Percentiles rank a stretch among this genome's conserved stretches.
Conservation (phyloP, 2,113 vertebrate genomes). For the Ancistrus triradiatus region DNA sequence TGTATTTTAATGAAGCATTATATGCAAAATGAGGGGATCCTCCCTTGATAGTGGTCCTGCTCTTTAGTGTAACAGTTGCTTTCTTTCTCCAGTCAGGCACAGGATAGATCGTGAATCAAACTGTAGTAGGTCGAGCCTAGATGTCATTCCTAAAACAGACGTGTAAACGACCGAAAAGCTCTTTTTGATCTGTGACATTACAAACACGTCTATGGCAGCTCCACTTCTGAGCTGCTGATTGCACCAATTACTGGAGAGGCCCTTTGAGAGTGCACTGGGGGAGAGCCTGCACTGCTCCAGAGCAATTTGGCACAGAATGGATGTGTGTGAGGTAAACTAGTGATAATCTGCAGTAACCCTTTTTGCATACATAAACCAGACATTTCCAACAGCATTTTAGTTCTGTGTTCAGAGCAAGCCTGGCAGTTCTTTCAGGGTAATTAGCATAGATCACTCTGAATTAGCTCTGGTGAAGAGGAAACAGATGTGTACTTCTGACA, state of each 20-base stretch:
- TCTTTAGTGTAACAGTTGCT: no score
- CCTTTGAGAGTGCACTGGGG: no score
- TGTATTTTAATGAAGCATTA: no score
- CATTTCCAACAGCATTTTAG: background rate
- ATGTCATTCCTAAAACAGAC: no score
- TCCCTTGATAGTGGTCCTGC: no score
- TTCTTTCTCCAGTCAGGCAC: no score
- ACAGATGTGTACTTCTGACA: slow-evolving; percentile 32
- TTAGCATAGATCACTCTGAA: slow-evolving; percentile 39
- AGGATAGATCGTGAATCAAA: no score
- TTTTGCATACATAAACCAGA: slow-evolving; percentile 2
- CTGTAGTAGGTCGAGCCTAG: no score
- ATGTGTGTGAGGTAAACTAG: slow-evolving; percentile 8
- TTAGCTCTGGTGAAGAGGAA: slow-evolving; percentile 40
- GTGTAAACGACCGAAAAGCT: no score
- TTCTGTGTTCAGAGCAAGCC: slow-evolving; percentile 31
- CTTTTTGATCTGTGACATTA: background rate
- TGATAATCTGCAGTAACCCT: slow-evolving; percentile 10
- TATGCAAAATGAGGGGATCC: no score
- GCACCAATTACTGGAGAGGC: background rate
- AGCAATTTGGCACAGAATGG: slow-evolving; percentile 15
- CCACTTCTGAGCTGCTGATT: slow-evolving; percentile 15
- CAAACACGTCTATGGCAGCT: background rate
- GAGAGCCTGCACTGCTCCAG: background rate
- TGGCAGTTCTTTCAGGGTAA: slow-evolving; percentile 17